Percentiles rank a stretch among this genome's conserved stretches.
Evolutionary conservation across 2,888 invertebrate genomes (phyloP).

Genomic region (Agrenia bidenticulata): DNA sequence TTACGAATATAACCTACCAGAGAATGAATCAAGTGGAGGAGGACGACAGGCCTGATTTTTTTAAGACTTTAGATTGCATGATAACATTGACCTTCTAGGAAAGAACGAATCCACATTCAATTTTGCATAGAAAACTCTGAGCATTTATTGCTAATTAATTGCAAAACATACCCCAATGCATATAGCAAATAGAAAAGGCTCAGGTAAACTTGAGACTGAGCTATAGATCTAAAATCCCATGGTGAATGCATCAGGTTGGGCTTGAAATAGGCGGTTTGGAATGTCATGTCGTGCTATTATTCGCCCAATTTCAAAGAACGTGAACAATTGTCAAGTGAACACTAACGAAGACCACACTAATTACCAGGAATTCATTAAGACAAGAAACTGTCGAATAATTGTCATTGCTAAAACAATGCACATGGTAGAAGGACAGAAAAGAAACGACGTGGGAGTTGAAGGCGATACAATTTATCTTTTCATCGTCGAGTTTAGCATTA

Average conservation of each 20-base stretch:
- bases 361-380: conserved; percentile 6
- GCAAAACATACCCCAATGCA: background rate
- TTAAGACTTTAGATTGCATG: background rate
- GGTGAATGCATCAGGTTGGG: no score
- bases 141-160: background rate
- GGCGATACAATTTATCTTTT: no score
- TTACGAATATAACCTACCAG: background rate
- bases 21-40: conserved; percentile 4
- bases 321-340: background rate
- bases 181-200: no score
- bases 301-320: background rate
- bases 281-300: no score
- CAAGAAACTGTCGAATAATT: conserved; percentile 5
- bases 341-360: background rate
- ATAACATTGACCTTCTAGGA: background rate
- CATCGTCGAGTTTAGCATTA: no score
- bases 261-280: no score
- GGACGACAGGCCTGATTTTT: background rate
- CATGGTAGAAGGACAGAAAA: background rate
- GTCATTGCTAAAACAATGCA: background rate
- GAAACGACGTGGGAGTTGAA: background rate
- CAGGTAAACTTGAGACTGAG: no score
- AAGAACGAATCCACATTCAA: background rate
- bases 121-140: no score
- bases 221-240: no score